These are phyloP conservation scores for Ophion slaviceki DNA, from an alignment of 2,888 invertebrate genomes.

Conservation along the genomic window DNA sequence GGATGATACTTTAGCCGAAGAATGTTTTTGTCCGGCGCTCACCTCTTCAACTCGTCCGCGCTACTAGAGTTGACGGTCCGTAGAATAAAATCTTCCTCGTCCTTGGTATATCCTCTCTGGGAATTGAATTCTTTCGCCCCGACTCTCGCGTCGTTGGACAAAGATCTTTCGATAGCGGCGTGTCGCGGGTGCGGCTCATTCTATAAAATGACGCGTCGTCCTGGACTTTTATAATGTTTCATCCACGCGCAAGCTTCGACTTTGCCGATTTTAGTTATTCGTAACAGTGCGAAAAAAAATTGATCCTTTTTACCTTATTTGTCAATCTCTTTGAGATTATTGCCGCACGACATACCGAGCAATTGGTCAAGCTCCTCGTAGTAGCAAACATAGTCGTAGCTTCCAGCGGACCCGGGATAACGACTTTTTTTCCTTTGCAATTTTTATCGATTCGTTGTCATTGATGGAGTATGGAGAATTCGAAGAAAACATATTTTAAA, in stretches of 20 bases:
- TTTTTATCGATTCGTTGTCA: too few relatives aligned
- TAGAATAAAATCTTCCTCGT: constrained; percentile 38
- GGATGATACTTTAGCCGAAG: neutral
- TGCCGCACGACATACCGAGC: neutral
- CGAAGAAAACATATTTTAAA: too few relatives aligned
- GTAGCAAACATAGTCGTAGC: neutral
- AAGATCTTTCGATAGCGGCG: neutral
- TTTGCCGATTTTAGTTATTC: neutral
- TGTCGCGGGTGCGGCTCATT: neutral
- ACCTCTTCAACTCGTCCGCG: constrained; percentile 44
- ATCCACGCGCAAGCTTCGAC: neutral
- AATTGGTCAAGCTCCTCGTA: neutral
- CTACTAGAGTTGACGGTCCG: constrained; percentile 26
- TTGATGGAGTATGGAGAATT: too few relatives aligned
- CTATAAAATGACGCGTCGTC: too few relatives aligned
- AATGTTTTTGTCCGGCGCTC: neutral
- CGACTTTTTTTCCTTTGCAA: too few relatives aligned
- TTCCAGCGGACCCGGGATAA: neutral
- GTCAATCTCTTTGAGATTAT: neutral
- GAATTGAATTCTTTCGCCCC: neutral
- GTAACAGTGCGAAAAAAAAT: neutral
- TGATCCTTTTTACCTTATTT: neutral
- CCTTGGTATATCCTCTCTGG: constrained; percentile 2
- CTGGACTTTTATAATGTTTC: neutral
- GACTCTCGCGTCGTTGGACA: neutral